These are phyloP conservation scores for Ramazzottius varieornatus DNA, from an alignment of 2,888 invertebrate genomes.

Conservation along the genomic window DNA sequence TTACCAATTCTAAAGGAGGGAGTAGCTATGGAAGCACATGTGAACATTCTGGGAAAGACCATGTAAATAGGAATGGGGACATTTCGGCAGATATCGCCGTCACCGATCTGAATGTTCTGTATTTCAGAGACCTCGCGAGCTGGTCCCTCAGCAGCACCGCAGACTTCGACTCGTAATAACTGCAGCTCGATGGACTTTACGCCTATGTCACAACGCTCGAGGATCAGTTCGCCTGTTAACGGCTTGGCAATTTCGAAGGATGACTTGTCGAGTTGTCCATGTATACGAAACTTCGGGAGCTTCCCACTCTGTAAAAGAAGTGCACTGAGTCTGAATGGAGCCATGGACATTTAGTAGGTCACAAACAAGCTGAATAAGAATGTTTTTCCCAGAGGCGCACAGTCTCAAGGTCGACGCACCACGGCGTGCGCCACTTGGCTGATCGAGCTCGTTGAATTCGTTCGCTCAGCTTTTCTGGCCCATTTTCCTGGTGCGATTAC, in stretches of 20 bases:
- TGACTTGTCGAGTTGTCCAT: conserved; percentile 53
- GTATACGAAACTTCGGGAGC: conserved; percentile 56
- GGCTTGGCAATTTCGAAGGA: conserved; percentile 58
- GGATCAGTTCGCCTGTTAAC: conserved; percentile 53
- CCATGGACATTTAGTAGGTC: too few species aligned
- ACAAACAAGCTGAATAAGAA: too few species aligned
- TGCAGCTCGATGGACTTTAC: conserved; percentile 81
- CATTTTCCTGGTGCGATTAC: too few species aligned
- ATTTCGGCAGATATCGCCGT: conserved; percentile 57
- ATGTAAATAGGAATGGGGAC: conserved; percentile 68
- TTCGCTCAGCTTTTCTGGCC: too few species aligned
- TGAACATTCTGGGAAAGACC: conserved; percentile 79
- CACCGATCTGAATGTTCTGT: conserved; percentile 87
- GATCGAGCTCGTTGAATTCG: too few species aligned
- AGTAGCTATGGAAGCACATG: conserved; percentile 67
- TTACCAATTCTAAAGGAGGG: conserved; percentile 79
- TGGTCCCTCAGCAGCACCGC: conserved; percentile 70
- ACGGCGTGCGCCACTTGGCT: too few species aligned
- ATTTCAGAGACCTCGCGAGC: conserved; percentile 90
- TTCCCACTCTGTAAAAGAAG: conserved; percentile 21
- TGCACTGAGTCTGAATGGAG: too few species aligned
- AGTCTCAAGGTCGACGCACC: too few species aligned
- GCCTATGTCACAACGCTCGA: conserved; percentile 50
- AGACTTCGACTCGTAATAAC: conserved; percentile 74
- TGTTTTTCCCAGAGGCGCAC: too few species aligned